Evolutionary conservation across 2,113 vertebrate genomes (phyloP), one percentile per base, ranked within the genome.

Genomic region (Dinomys branickii): DNA sequence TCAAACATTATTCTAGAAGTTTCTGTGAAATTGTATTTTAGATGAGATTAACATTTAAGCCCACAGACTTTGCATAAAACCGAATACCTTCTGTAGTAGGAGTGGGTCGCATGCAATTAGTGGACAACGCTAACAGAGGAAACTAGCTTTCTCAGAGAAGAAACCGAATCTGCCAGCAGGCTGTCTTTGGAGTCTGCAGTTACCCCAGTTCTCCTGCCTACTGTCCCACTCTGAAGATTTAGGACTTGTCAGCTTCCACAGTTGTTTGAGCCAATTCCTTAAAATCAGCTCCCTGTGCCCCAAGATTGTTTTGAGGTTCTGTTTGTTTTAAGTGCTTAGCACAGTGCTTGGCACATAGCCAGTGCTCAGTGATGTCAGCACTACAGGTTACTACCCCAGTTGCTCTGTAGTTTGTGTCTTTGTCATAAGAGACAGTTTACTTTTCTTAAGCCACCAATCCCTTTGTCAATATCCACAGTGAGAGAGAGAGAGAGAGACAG

Each of bases 1-100:
- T 50, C 58, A 81, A 85, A 91, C 47, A 80, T 54, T 67, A 92
- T 67, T 80, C 86, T 52, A 94, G 89, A 65, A 59, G 63, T 75
- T 85, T 92, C 47, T n/a, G 20, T 13, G 5, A 82, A 78, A 67
- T 2, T 63, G 28, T 56, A 69, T 84, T 47, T 52, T 38, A 75
- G 84, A 71, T 41, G 80, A 97, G 47, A 73, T 26, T 14, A 90
- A 38, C 67, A 78, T 80, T 82, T 85, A 65, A 93, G 71, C 38
- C 67, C 44, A 22, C 14, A 89, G 65, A 26, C 26, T 54, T 35
- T 17, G 10, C 69, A 86, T 54, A 78, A 82, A 86, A 54, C 17
- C n/a, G 20, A 69, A 28, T 17, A 83, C 13, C 3, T 44, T 65
- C 44, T 24, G 17, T 28, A 52, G 65, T 14, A 35, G 44, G 30